Evolutionary conservation across 1,140 invertebrate species (phyloP).

Genomic region (Mizuhopecten yessoensis): DNA sequence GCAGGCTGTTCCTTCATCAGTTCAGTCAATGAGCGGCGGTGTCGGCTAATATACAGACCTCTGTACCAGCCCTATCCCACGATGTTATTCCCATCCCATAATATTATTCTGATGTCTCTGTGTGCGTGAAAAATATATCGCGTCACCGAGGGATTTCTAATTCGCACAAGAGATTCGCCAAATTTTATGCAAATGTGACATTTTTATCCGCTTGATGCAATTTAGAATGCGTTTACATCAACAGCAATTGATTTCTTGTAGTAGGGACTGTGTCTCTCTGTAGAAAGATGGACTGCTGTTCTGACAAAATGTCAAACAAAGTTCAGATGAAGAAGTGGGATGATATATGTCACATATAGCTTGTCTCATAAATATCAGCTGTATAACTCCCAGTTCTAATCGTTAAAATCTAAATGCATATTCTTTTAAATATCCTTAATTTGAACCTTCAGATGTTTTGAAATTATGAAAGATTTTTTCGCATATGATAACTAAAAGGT

Average conservation of each 20-base stretch:
- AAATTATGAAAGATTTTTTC: too few relatives aligned
- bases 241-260: background rate
- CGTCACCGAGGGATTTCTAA: constrained; percentile 32
- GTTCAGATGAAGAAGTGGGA: too few relatives aligned
- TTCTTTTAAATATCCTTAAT: too few relatives aligned
- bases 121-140: constrained; percentile 38
- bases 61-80: background rate
- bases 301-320: too few relatives aligned
- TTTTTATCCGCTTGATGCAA: constrained; percentile 38
- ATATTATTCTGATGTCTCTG: constrained; percentile 19
- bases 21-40: background rate
- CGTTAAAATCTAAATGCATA: too few relatives aligned
- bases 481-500: too few relatives aligned
- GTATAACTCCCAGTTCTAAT: too few relatives aligned
- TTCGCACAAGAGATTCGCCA: constrained; percentile 37
- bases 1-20: background rate
- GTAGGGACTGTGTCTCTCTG: background rate
- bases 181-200: constrained; percentile 35
- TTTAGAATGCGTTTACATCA: constrained; percentile 35
- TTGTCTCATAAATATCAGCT: too few relatives aligned
- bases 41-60: constrained; percentile 20
- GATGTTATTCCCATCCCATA: constrained; percentile 37
- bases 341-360: too few relatives aligned
- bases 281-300: background rate
- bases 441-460: too few relatives aligned